phyloP scores from a whole-genome alignment of 2,113 vertebrate genomes.

The Eulemur rufifrons region DNA sequence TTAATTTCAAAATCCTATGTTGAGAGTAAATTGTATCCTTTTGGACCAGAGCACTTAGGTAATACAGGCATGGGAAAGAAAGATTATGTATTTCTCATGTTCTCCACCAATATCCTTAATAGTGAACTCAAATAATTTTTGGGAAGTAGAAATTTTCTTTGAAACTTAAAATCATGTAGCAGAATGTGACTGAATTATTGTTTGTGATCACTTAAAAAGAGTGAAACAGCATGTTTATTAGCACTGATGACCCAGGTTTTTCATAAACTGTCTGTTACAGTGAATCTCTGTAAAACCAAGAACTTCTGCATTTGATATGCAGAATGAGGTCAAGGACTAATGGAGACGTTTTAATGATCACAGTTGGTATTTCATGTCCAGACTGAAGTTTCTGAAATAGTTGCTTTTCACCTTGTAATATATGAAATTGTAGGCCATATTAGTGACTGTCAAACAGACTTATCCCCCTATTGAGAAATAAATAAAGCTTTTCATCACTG shows the following conservation, averaged over 20 bases:
- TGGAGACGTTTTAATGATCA: slow-evolving; percentile 39
- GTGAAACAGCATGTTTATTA: slow-evolving; percentile 18
- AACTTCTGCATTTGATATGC: slow-evolving; percentile 53
- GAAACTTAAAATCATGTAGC: slow-evolving; percentile 7
- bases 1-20: neutral
- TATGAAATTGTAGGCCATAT: neutral
- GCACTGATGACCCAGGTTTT: slow-evolving; percentile 9
- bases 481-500: neutral
- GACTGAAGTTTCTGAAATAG: slow-evolving; percentile 42
- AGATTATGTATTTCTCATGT: neutral
- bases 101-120: neutral
- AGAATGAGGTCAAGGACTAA: slow-evolving; percentile 76
- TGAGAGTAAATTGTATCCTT: slow-evolving; percentile 10
- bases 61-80: neutral
- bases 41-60: neutral
- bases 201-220: neutral
- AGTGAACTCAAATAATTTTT: slow-evolving; percentile 2
- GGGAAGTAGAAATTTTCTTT: slow-evolving; percentile 16
- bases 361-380: slow-evolving; percentile 50
- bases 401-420: neutral
- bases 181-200: neutral
- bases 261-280: slow-evolving; percentile 31
- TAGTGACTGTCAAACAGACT: neutral
- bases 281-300: slow-evolving; percentile 67
- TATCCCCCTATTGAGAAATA: neutral